phyloP scores from a whole-genome alignment of 2,113 vertebrate genomes.

The Kryptolebias marmoratus region DNA sequence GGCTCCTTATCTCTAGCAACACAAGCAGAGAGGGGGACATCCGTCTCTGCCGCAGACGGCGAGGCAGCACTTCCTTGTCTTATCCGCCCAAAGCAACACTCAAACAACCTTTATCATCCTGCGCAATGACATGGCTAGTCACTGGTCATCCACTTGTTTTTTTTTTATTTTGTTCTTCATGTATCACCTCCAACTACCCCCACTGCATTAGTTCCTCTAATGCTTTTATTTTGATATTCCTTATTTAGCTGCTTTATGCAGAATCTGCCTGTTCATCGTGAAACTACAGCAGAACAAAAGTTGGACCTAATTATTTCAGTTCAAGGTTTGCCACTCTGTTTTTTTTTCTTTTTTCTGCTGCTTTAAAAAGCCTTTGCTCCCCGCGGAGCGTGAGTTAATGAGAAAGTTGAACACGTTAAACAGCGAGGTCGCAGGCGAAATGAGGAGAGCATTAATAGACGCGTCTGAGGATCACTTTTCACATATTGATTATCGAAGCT shows the following conservation, averaged over 20 bases:
- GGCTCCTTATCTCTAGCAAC: constrained; percentile 70
- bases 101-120: not conserved
- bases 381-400: not conserved
- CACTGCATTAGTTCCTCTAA: not conserved
- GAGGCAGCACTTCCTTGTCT: constrained; percentile 39
- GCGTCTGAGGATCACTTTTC: not conserved
- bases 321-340: not conserved
- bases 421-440: not conserved
- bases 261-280: not conserved
- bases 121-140: not conserved
- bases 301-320: not conserved
- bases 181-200: not conserved
- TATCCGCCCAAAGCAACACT: constrained; percentile 13
- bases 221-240: not conserved
- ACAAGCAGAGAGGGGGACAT: constrained; percentile 41
- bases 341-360: not conserved
- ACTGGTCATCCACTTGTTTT: not conserved
- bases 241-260: not conserved
- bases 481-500: not conserved
- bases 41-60: constrained; percentile 1
- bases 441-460: not conserved
- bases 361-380: not conserved
- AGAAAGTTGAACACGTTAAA: not conserved
- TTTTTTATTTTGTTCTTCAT: not conserved
- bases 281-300: not conserved